Percentiles rank a stretch among this genome's conserved stretches.
Evolutionary conservation across 2,888 invertebrate genomes (phyloP).

Genomic region (Spatulosminthurus flaviceps): DNA sequence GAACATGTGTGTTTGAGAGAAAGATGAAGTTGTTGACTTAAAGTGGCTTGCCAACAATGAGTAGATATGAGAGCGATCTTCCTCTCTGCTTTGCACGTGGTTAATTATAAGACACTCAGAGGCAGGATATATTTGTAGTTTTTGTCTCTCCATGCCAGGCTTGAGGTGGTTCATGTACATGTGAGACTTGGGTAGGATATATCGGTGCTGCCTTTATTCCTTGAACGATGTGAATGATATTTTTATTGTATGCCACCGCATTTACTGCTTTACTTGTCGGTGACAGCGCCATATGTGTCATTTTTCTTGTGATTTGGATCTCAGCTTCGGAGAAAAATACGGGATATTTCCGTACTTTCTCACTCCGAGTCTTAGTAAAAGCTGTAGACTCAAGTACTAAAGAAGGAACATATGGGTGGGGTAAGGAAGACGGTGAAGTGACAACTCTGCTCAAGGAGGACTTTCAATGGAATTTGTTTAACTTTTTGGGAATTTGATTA

Average conservation of each 20-base stretch:
- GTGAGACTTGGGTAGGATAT: too few species aligned
- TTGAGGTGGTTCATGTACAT: too few species aligned
- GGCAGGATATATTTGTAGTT: too few species aligned
- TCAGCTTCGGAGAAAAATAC: not conserved
- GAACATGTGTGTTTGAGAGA: conserved; percentile 13
- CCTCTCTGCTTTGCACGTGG: not conserved
- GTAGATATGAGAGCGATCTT: not conserved
- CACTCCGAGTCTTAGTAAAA: too few species aligned
- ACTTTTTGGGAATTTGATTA: not conserved
- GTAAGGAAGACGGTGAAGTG: too few species aligned
- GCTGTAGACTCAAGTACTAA: too few species aligned
- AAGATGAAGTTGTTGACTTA: conserved; percentile 13
- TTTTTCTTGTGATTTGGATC: conserved; percentile 9
- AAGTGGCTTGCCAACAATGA: conserved; percentile 22
- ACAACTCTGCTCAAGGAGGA: not conserved
- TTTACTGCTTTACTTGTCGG: not conserved
- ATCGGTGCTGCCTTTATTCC: not conserved
- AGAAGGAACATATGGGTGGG: too few species aligned
- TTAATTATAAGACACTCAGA: not conserved
- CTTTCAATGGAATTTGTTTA: not conserved
- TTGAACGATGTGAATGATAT: not conserved
- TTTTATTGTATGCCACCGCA: conserved; percentile 5
- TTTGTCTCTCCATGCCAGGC: too few species aligned
- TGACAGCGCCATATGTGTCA: conserved; percentile 12
- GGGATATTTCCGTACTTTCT: not conserved